These are phyloP conservation scores for Agrypnia vestita DNA, from an alignment of 1,140 invertebrate genomes.

Conservation along the genomic window DNA sequence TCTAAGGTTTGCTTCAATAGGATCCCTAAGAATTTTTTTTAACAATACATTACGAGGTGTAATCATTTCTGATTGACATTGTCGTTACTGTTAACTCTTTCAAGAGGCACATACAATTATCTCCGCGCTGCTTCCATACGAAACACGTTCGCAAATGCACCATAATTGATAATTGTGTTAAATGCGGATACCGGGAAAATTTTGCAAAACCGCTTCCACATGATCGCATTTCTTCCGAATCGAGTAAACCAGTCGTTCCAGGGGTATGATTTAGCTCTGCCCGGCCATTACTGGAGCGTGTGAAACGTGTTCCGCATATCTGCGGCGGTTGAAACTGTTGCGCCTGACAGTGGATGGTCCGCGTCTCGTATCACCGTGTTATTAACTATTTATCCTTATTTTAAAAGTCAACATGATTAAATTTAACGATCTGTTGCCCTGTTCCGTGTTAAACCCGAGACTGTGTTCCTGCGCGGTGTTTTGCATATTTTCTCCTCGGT, in stretches of 20 bases:
- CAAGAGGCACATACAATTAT: too few relatives aligned
- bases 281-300: neutral
- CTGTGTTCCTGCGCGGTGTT: neutral
- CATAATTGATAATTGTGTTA: neutral
- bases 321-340: neutral
- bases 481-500: too few relatives aligned
- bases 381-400: slow-evolving; percentile 37
- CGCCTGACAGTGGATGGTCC: neutral
- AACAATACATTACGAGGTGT: too few relatives aligned
- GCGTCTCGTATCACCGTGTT: slow-evolving; percentile 11
- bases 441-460: slow-evolving; percentile 14
- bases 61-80: too few relatives aligned
- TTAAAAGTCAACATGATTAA: slow-evolving; percentile 36
- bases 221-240: slow-evolving; percentile 3
- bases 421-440: slow-evolving; percentile 11
- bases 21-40: too few relatives aligned
- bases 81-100: too few relatives aligned
- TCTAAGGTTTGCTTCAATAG: too few relatives aligned
- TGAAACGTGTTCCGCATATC: slow-evolving; percentile 1
- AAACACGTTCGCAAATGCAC: too few relatives aligned
- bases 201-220: slow-evolving; percentile 6
- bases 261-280: slow-evolving; percentile 10
- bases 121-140: too few relatives aligned
- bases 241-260: slow-evolving; percentile 16
- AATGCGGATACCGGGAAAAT: neutral